Conservation (phyloP, 1,140 invertebrate species). For the Tetraneura akinire region DNA sequence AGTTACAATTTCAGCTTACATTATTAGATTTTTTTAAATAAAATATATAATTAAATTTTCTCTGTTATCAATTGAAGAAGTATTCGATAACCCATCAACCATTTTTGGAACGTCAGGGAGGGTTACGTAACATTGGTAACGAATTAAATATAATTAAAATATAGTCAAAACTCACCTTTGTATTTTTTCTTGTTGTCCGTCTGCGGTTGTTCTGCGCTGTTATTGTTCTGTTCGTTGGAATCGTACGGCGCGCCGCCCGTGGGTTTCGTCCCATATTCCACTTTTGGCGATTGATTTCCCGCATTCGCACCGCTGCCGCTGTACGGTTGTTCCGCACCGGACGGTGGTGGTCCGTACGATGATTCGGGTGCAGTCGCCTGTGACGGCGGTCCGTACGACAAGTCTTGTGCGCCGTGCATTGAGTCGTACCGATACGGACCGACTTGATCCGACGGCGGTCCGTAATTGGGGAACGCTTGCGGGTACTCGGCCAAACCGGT, state of each 20-base stretch:
- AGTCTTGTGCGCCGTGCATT: not conserved
- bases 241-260: not conserved
- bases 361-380: too few species aligned
- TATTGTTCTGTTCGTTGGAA: constrained; percentile 2
- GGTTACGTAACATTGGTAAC: too few species aligned
- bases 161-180: not conserved
- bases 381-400: not conserved
- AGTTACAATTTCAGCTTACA: too few species aligned
- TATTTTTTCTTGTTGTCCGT: not conserved
- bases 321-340: constrained; percentile 11
- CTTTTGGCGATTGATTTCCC: not conserved
- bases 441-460: not conserved
- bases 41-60: too few species aligned
- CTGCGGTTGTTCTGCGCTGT: constrained; percentile 25
- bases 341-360: constrained; percentile 32
- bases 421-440: not conserved
- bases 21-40: too few species aligned
- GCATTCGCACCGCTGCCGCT: not conserved
- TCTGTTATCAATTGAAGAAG: too few species aligned
- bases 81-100: too few species aligned
- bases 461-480: constrained; percentile 9
- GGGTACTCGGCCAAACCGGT: constrained; percentile 51
- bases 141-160: too few species aligned
- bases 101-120: too few species aligned
- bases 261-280: not conserved